Conservation (phyloP, 2,888 invertebrate species). For the Apamea crenata region DNA sequence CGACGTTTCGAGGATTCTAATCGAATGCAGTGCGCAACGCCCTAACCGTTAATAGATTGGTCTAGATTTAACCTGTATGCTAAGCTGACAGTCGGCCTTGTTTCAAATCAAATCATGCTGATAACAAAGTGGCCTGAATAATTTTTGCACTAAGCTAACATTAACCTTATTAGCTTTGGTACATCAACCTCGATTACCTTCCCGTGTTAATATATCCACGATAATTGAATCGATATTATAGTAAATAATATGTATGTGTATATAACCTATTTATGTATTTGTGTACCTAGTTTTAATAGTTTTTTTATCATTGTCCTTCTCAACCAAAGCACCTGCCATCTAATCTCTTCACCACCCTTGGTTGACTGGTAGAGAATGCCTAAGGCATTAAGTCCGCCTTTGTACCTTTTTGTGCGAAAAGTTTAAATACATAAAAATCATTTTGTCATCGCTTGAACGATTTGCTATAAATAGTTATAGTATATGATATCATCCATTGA, state of each 20-base stretch:
- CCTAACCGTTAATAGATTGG: background rate
- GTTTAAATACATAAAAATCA: background rate
- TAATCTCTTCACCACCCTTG: too few relatives aligned
- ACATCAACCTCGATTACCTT: background rate
- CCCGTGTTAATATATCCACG: background rate
- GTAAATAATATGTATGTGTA: too few relatives aligned
- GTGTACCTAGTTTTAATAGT: too few relatives aligned
- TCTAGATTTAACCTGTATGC: background rate
- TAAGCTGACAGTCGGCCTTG: background rate
- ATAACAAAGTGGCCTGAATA: background rate
- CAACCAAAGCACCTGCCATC: too few relatives aligned
- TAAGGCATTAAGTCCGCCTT: too few relatives aligned
- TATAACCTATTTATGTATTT: too few relatives aligned
- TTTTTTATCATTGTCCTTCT: too few relatives aligned
- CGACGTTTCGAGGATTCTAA: background rate
- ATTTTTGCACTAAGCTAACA: background rate
- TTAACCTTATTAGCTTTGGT: background rate
- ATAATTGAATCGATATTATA: background rate
- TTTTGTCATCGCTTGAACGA: slow-evolving; percentile 11
- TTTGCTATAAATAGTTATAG: slow-evolving; percentile 2
- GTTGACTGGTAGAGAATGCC: too few relatives aligned
- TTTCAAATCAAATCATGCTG: background rate
- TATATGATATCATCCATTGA: slow-evolving; percentile 7
- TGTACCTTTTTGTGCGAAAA: too few relatives aligned
- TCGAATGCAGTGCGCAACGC: background rate